Evolutionary conservation across 2,888 invertebrate genomes (phyloP), one percentile per base, ranked within the genome.

Genomic region (Saturnia pavonia): DNA sequence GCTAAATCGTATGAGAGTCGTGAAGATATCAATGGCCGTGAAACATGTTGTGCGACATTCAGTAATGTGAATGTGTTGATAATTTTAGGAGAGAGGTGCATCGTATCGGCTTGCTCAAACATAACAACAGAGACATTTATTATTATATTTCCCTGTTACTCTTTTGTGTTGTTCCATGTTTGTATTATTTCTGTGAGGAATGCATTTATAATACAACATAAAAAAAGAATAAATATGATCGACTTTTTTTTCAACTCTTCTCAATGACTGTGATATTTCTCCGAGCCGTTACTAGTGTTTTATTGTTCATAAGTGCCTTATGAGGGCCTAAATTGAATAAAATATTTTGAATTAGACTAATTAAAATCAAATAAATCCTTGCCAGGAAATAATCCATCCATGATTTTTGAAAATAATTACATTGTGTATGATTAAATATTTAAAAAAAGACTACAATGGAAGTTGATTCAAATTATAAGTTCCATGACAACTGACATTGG

Each of bases 71-170:
- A 54, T 11, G 54, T 54, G 11, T 54, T 6, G 54, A 22, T 54
- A n/a, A 54, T 22, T 9, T 22, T 14, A 34, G 63, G 11, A 25
- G 63, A 34, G 34, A 34, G 6, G 34, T 6, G 34, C 34, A 34
- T 34, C 16, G 63, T 34, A 63, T 34, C 63, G 63, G 7, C 16
- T 63, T 63, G 63, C 63, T 27, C 63, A 57, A 25, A 57, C 57
- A n/a, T 27, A 34, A 22, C 57, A n/a, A 57, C 57, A 57, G 12
- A 16, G 27, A 63, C 63, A 34, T 63, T 63, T 3, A 63, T 27
- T 54, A 54, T 22, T 54, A 22, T 3, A n/a, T 12, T 54, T 54
- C 22, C n/a, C 54, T 22, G 1, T 22, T 34, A 4, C 34, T 34
- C 34, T 34, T 34, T 34, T 34, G 34, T 34, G 34, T 34, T 34